Conservation (phyloP, 2,797 vertebrate genomes). For the Dendrocincla fuliginosa region DNA sequence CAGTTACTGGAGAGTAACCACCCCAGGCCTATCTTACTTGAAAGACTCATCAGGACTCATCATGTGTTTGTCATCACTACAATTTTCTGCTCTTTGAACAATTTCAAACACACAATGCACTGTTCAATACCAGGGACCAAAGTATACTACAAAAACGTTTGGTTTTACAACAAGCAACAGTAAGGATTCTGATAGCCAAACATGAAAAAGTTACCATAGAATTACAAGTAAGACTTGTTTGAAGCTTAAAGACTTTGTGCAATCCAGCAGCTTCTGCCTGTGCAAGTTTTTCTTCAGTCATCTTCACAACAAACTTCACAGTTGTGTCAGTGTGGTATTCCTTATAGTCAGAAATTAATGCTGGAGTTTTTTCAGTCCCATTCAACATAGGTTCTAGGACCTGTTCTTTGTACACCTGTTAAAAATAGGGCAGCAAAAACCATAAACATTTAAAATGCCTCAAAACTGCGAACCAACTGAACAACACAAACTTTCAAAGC, state of each 20-base stretch:
- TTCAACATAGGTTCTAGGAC: slow-evolving; percentile 98
- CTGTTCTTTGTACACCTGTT: slow-evolving; percentile 94
- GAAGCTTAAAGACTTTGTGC: slow-evolving; percentile 98
- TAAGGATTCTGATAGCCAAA: slow-evolving; percentile 57
- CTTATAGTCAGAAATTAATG: slow-evolving; percentile 95
- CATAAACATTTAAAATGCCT: neutral
- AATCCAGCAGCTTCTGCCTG: slow-evolving; percentile 95
- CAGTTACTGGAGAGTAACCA: neutral
- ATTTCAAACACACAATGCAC: neutral
- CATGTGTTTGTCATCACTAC: neutral
- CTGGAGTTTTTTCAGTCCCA: slow-evolving; percentile 95
- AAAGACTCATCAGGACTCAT: neutral
- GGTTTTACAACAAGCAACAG: neutral
- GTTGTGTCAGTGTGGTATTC: slow-evolving; percentile 98
- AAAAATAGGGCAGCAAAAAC: neutral
- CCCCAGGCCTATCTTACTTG: neutral
- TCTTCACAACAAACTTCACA: slow-evolving; percentile 97
- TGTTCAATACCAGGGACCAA: neutral
- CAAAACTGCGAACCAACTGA: neutral
- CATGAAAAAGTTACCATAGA: slow-evolving; percentile 88
- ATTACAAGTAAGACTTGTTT: slow-evolving; percentile 97
- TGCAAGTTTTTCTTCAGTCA: slow-evolving; percentile 96
- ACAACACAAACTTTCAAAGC: neutral
- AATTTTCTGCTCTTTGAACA: neutral
- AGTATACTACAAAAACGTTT: neutral